Conservation (phyloP, 2,888 invertebrate genomes). For the Drosophila mimica region DNA sequence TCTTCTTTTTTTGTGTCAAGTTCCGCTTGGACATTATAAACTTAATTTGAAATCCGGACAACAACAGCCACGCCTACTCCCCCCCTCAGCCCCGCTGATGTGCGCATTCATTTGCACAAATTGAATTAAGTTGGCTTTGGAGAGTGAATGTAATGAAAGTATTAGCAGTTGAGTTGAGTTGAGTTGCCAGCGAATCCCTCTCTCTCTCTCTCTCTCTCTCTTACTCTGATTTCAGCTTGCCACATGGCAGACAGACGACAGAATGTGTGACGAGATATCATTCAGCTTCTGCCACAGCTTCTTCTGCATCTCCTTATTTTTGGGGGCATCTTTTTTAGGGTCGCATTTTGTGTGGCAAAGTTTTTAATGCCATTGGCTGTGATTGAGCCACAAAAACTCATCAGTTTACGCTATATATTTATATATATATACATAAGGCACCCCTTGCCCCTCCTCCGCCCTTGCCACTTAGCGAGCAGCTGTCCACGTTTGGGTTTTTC, state of each 20-base stretch:
- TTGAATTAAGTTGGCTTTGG: slow-evolving; percentile 68
- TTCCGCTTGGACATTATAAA: slow-evolving; percentile 28
- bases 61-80: not conserved
- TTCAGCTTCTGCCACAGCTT: not conserved
- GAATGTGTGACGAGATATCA: slow-evolving; percentile 36
- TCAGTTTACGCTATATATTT: slow-evolving; percentile 15
- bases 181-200: not conserved
- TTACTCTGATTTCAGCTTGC: not conserved
- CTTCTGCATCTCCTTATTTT: not conserved
- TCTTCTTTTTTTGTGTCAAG: not conserved
- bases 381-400: slow-evolving; percentile 49
- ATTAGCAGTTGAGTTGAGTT: slow-evolving; percentile 35
- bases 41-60: slow-evolving; percentile 45
- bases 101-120: slow-evolving; percentile 68
- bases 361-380: slow-evolving; percentile 66
- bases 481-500: slow-evolving; percentile 31
- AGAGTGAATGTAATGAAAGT: slow-evolving; percentile 57
- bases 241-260: slow-evolving; percentile 8
- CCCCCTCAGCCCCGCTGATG: slow-evolving; percentile 1
- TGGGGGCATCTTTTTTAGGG: slow-evolving; percentile 1
- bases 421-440: no score
- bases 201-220: not conserved
- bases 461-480: slow-evolving; percentile 67
- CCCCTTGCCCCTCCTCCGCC: not conserved
- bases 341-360: slow-evolving; percentile 24